A percentile compares a stretch with the other conserved stretches of the same genome.
Conservation (phyloP, 2,888 invertebrate genomes). For the Arctia plantaginis region DNA sequence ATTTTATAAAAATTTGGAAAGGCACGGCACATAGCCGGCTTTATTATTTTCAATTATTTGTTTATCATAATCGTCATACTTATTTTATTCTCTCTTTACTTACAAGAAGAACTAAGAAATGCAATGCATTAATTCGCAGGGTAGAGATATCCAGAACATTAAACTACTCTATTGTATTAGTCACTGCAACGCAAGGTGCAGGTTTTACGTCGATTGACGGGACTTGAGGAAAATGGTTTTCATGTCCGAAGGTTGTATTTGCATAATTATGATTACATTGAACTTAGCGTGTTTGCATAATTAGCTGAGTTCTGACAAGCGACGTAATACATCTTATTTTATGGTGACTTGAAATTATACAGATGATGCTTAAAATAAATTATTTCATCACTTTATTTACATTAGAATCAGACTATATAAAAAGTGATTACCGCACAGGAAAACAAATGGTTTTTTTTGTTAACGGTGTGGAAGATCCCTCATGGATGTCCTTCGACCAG, state of each 20-base stretch:
- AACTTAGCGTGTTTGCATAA: slow-evolving; percentile 38
- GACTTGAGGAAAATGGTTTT: slow-evolving; percentile 55
- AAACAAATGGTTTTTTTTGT: too few species aligned
- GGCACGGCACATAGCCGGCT: too few species aligned
- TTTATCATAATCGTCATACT: not conserved
- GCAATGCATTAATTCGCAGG: not conserved
- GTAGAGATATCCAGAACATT: not conserved
- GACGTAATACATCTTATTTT: not conserved
- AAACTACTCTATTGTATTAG: not conserved
- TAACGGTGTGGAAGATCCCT: too few species aligned
- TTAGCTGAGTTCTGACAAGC: slow-evolving; percentile 21
- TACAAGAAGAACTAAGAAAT: too few species aligned
- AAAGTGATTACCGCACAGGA: too few species aligned
- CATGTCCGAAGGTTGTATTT: slow-evolving; percentile 50
- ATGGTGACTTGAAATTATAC: not conserved
- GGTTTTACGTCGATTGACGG: slow-evolving; percentile 31
- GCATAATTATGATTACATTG: slow-evolving; percentile 48
- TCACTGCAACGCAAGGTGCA: not conserved
- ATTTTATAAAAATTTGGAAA: too few species aligned
- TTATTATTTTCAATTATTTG: too few species aligned
- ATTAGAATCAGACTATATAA: not conserved
- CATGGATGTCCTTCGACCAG: too few species aligned
- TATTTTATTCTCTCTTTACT: not conserved
- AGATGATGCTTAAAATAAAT: not conserved
- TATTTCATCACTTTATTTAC: not conserved